Base-by-base conservation (phyloP, 2,888 invertebrate species). In the Agonum fuliginosum region DNA sequence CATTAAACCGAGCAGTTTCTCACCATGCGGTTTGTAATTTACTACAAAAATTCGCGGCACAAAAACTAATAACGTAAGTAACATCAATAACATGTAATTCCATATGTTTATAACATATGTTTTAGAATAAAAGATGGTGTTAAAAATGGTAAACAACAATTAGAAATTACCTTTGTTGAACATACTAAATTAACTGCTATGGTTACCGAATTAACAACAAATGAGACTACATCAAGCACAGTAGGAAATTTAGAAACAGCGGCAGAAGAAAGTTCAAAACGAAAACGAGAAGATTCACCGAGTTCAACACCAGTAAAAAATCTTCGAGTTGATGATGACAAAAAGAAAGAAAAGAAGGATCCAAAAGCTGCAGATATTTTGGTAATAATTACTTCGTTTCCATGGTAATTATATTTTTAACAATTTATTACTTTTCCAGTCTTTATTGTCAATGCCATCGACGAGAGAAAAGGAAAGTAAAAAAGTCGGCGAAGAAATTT, bases 391-490 rank as follows among this genome's bases (percentile, higher is more conserved):
- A 41, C 2, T 27, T 12, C 51, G 20, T 24, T 30, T 46, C 51
- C 17, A 62, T 37, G 12, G 14, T 74, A 43, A 0, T n/a, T 24
- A n/a, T n/a, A 37, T 14, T 30, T 30, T 12, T 79, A 74, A 27
- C 69, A 78, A 79, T 76, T 78, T 78, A 62, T 65, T 37, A 70
- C 71, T 77, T 19, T 88, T 89, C 46, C 89, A 96, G 94, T 95
- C 94, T 20, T 85, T 97, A 43, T 87, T 97, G 80, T 93, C 95
- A n/a, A 93, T 95, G 91, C 97, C 97, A 0, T 97, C 98, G 0
- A 96, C 97, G 12, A 91, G 97, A 83, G 98, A 99, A 85, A 97
- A 97, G 83, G 97, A 98, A 84, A 97, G 93, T 80, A 98, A 98
- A 86, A 94, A 97, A 87, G 92, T 98, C 0, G 97, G 97, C 0